These are phyloP conservation scores for Saccopteryx bilineata DNA, from an alignment of 2,113 vertebrate species.

Conservation along the genomic window DNA sequence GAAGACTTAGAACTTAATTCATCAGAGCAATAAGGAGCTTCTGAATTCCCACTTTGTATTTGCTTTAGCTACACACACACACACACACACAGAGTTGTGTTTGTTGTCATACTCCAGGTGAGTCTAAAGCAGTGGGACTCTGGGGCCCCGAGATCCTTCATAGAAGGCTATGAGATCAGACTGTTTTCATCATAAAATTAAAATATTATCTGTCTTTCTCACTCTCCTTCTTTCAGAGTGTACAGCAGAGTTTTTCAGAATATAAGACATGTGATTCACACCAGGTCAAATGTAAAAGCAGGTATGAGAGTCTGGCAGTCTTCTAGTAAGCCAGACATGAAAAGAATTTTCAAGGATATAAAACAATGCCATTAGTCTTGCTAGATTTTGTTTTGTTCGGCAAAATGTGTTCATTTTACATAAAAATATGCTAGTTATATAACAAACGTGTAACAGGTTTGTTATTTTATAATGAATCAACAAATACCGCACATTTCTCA, in stretches of 20 bases:
- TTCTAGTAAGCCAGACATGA: neutral
- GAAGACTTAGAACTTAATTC: neutral
- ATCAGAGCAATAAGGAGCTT: neutral
- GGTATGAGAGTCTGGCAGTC: neutral
- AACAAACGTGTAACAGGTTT: conserved; percentile 33
- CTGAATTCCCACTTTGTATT: neutral
- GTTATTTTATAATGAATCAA: conserved; percentile 56
- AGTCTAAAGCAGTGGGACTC: neutral
- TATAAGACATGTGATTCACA: neutral
- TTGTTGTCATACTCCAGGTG: neutral
- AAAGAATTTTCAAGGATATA: conserved; percentile 6
- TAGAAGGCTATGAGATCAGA: neutral
- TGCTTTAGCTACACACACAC: neutral
- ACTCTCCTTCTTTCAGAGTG: neutral
- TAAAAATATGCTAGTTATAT: conserved; percentile 41
- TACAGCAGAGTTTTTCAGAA: neutral
- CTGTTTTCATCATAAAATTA: neutral
- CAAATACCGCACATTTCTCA: neutral
- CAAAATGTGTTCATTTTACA: conserved; percentile 46
- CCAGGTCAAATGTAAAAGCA: neutral
- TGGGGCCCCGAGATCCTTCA: neutral
- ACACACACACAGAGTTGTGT: neutral
- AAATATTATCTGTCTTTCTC: neutral
- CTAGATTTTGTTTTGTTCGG: conserved; percentile 56
- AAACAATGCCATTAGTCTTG: conserved; percentile 40